These are phyloP conservation scores for Campoletis raptor DNA, from an alignment of 2,888 invertebrate species.

Conservation along the genomic window DNA sequence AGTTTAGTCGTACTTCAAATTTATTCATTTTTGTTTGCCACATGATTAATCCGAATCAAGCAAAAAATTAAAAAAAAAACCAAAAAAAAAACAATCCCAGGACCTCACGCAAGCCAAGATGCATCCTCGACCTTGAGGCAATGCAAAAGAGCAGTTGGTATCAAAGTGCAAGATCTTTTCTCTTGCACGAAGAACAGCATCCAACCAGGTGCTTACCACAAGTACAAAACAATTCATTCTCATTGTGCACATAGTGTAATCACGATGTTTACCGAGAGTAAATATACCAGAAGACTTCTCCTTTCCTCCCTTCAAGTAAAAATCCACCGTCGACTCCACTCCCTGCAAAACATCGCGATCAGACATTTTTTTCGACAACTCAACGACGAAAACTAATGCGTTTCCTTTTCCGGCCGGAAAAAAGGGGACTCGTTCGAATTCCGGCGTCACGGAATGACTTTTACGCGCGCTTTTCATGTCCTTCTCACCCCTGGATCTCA, in stretches of 20 bases:
- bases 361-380: conserved; percentile 30
- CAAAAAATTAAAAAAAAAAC: conserved; percentile 21
- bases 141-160: conserved; percentile 57
- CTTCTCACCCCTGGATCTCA: conserved; percentile 5
- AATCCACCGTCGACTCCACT: not conserved
- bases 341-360: not conserved
- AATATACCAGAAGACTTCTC: conserved; percentile 28
- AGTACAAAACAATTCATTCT: conserved; percentile 17
- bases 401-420: conserved; percentile 75
- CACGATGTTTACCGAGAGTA: conserved; percentile 23
- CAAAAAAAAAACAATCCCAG: not conserved
- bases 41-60: not conserved
- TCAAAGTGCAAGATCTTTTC: conserved; percentile 62
- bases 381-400: conserved; percentile 73
- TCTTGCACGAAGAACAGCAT: conserved; percentile 38
- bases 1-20: not conserved
- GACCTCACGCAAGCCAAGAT: conserved; percentile 66
- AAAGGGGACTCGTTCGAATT: conserved; percentile 63
- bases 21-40: not conserved
- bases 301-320: not conserved
- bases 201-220: conserved; percentile 27
- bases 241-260: conserved; percentile 6
- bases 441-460: conserved; percentile 65
- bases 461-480: conserved; percentile 45
- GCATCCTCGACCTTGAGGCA: conserved; percentile 59